A percentile compares a stretch with the other conserved stretches of the same genome.
These are phyloP conservation scores for Pipistrellus nathusii DNA, from an alignment of 2,797 vertebrate genomes.

Conservation along the genomic window DNA sequence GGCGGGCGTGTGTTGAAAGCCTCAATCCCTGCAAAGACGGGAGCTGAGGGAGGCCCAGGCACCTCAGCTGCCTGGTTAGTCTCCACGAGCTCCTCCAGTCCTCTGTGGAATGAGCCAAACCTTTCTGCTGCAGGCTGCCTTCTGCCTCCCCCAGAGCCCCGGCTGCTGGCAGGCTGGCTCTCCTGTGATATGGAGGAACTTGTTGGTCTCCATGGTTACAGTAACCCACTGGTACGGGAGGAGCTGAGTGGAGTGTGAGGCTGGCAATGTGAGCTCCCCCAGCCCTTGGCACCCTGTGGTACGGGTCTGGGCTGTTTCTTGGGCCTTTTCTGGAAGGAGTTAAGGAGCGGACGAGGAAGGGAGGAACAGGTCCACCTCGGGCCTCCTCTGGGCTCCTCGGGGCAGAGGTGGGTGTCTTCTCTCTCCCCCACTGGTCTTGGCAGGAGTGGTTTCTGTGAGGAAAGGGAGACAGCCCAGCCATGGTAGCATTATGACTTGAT, in stretches of 20 bases:
- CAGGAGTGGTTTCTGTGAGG: neutral
- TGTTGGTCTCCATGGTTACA: slow-evolving; percentile 83
- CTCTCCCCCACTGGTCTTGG: neutral
- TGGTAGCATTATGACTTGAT: slow-evolving; percentile 14
- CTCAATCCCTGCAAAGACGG: neutral
- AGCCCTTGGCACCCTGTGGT: slow-evolving; percentile 68
- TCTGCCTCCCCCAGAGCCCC: slow-evolving; percentile 67
- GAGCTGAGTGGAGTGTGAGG: slow-evolving; percentile 62
- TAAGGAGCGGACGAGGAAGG: neutral
- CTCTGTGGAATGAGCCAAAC: slow-evolving; percentile 49
- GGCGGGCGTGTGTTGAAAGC: neutral
- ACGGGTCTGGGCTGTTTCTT: slow-evolving; percentile 42
- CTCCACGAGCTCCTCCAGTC: neutral
- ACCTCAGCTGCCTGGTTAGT: neutral
- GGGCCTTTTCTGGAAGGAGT: slow-evolving; percentile 61
- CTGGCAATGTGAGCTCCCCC: slow-evolving; percentile 73
- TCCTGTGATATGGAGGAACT: slow-evolving; percentile 78
- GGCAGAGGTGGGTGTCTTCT: neutral
- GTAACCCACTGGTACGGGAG: slow-evolving; percentile 79
- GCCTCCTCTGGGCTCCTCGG: neutral
- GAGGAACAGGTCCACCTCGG: neutral
- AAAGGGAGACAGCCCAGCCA: neutral
- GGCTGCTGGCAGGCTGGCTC: slow-evolving; percentile 76
- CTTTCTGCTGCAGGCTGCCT: slow-evolving; percentile 66
- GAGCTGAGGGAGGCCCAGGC: neutral